Conservation (phyloP, 2,888 invertebrate genomes). For the Nezara viridula region DNA sequence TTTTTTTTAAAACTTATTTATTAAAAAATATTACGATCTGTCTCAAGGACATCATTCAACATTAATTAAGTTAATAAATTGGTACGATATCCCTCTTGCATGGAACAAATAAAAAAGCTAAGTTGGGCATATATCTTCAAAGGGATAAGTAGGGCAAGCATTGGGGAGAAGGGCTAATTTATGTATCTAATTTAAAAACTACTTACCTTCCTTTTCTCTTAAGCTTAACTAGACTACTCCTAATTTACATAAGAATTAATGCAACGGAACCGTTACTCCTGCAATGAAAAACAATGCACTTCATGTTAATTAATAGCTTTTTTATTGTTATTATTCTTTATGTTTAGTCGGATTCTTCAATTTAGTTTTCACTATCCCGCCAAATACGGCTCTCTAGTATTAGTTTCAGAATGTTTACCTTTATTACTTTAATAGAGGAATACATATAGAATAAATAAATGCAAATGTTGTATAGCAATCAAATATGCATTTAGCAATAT, state of each 20-base stretch:
- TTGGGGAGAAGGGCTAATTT: not conserved
- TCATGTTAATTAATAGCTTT: not conserved
- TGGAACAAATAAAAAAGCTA: not conserved
- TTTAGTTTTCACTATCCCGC: not conserved
- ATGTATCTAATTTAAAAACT: slow-evolving; percentile 34
- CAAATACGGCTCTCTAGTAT: not conserved
- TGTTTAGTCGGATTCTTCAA: not conserved
- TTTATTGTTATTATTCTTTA: not conserved
- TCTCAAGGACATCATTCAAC: too few relatives aligned
- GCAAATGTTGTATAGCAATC: too few relatives aligned
- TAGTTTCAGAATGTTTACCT: not conserved
- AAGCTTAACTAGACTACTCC: not conserved
- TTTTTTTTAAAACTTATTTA: too few relatives aligned
- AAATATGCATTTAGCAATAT: too few relatives aligned
- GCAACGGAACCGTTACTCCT: slow-evolving; percentile 4
- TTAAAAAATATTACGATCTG: too few relatives aligned
- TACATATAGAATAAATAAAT: too few relatives aligned
- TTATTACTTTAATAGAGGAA: too few relatives aligned
- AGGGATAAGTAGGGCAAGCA: slow-evolving; percentile 7
- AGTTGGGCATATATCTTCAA: not conserved
- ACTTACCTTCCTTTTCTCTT: not conserved
- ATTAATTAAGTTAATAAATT: too few relatives aligned
- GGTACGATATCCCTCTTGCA: too few relatives aligned
- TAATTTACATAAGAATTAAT: slow-evolving; percentile 28
- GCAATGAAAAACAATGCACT: slow-evolving; percentile 2